These are phyloP conservation scores for Caenorhabditis drosophilae DNA, from an alignment of 2,888 invertebrate genomes.

Conservation along the genomic window DNA sequence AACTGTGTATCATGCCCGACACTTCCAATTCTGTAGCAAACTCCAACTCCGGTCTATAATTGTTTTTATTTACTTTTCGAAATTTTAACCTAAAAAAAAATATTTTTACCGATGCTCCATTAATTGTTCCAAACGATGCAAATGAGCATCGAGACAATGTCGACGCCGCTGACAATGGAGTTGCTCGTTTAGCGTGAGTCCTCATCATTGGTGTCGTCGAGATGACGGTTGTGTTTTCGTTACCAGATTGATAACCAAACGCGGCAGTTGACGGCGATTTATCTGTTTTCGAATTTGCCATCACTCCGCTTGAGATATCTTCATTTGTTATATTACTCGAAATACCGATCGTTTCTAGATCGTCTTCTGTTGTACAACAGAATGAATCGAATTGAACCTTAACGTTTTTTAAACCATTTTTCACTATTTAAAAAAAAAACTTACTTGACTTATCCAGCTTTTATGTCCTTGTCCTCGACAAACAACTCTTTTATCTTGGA, in stretches of 20 bases:
- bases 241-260: too few relatives aligned
- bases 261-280: slow-evolving; percentile 11
- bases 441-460: slow-evolving; percentile 96
- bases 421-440: slow-evolving; percentile 74
- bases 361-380: slow-evolving; percentile 77
- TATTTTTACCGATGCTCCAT: slow-evolving; percentile 17
- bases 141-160: slow-evolving; percentile 40
- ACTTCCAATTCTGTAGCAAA: slow-evolving; percentile 61
- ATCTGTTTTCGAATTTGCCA: background rate
- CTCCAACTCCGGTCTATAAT: slow-evolving; percentile 18
- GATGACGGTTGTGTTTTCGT: background rate
- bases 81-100: background rate
- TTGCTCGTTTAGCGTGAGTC: slow-evolving; percentile 9
- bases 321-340: slow-evolving; percentile 7
- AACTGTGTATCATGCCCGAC: slow-evolving; percentile 92
- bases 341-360: slow-evolving; percentile 15
- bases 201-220: slow-evolving; percentile 6
- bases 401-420: background rate
- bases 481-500: slow-evolving; percentile 78
- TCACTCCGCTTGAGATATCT: background rate
- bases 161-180: slow-evolving; percentile 21
- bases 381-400: slow-evolving; percentile 72
- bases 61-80: too few relatives aligned
- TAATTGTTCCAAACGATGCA: slow-evolving; percentile 41
- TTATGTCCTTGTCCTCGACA: slow-evolving; percentile 97